Evolutionary conservation across 2,888 invertebrate species (phyloP), one percentile per base, ranked within the genome.

Genomic region (Drosophila falleni): DNA sequence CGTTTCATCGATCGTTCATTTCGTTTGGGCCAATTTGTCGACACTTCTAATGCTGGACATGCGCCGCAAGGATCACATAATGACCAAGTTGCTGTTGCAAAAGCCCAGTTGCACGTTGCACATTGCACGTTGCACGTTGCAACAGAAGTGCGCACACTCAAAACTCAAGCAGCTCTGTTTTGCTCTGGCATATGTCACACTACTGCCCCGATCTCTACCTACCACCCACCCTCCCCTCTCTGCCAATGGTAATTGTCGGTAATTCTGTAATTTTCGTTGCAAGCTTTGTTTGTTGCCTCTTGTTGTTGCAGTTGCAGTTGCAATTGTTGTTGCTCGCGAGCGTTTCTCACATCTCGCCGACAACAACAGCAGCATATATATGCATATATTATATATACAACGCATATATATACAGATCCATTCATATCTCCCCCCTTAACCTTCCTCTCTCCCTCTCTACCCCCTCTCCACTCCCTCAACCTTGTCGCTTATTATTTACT

Each of bases 201-300:
- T 66, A 67, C 39, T 58, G 37, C 35, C 15, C n/a, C 53, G 31
- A 15, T 39, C 15, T 23, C 23, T 6, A 41, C 29, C 15, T 3
- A 44, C 23, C 47, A 6, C 13, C 29, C 19, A 6, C 15, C 35
- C 37, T 19, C 3, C 42, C 44, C 37, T 16, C 44, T 33, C 26
- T 35, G 55, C 49, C 71, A 47, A 44, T 54, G 58, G 83, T 86
- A 87, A 84, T 87, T 89, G 84, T 81, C 58, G 82, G 85, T 87
- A 84, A 84, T 89, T 84, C 89, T 46, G 89, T 60, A 89, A 84
- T 87, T 81, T 89, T 78, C 81, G 71, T 78, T 80, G 80, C 80
- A 81, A 67, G 70, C 71, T 72, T 81, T 87, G 78, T 77, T 77
- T 73, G 65, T 51, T 16, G 55, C 46, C 64, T 64, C 51, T 23